A percentile compares a stretch with the other conserved stretches of the same genome.
Evolutionary conservation across 2,797 vertebrate species (phyloP).

Genomic region (Phoebastria nigripes): DNA sequence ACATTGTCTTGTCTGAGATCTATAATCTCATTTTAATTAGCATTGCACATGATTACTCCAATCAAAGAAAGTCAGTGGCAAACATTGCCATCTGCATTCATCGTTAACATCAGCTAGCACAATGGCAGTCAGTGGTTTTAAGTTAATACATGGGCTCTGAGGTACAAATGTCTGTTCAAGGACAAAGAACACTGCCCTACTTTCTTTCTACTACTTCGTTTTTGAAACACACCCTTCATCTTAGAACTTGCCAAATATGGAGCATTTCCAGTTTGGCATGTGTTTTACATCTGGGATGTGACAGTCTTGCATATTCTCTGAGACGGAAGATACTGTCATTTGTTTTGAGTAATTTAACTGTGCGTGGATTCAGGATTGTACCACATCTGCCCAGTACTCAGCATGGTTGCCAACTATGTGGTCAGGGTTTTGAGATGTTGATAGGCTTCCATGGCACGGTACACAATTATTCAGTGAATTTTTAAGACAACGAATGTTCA

Average conservation of each 20-base stretch:
- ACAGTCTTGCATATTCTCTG: not conserved
- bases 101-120: not conserved
- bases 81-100: slow-evolving; percentile 32
- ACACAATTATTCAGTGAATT: not conserved
- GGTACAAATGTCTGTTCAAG: not conserved
- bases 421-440: not conserved
- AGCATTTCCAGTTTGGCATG: not conserved
- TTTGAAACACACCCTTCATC: not conserved
- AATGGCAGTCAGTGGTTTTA: not conserved
- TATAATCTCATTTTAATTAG: slow-evolving; percentile 50
- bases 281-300: not conserved
- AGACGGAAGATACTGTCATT: not conserved
- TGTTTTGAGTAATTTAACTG: not conserved
- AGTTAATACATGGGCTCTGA: not conserved
- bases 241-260: not conserved
- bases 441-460: not conserved
- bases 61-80: slow-evolving; percentile 21
- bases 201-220: not conserved
- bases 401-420: not conserved
- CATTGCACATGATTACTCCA: slow-evolving; percentile 25
- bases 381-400: not conserved
- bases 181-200: not conserved
- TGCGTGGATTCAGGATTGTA: not conserved
- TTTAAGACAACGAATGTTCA: slow-evolving; percentile 4
- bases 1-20: slow-evolving; percentile 23